Conservation (phyloP, 2,888 invertebrate species). For the Eupeodes latifasciatus region DNA sequence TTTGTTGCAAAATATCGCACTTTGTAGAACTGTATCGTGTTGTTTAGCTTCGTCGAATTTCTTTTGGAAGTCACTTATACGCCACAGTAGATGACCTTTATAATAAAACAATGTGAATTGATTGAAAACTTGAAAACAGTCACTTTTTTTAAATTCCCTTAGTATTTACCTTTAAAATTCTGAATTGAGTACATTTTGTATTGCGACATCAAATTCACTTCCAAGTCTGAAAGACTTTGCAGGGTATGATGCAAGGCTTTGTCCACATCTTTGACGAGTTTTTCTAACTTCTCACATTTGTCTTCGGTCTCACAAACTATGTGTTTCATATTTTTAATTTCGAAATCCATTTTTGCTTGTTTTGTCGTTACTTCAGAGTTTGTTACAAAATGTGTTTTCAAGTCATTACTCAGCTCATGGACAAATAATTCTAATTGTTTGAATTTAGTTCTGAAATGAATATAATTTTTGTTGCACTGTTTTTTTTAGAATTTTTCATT, state of each 20-base stretch:
- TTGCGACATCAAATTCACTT: conserved; percentile 83
- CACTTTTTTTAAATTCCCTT: too few species aligned
- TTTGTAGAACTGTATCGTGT: conserved; percentile 87
- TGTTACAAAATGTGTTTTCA: conserved; percentile 79
- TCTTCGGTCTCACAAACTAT: conserved; percentile 85
- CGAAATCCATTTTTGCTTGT: conserved; percentile 84
- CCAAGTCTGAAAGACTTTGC: conserved; percentile 84
- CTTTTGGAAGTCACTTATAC: conserved; percentile 87
- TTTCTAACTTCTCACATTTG: conserved; percentile 85
- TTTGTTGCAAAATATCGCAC: conserved; percentile 89
- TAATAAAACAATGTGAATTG: background rate
- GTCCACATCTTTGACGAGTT: conserved; percentile 83
- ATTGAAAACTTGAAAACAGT: too few species aligned
- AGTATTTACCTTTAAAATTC: conserved; percentile 81
- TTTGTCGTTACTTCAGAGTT: conserved; percentile 84
- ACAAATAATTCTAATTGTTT: conserved; percentile 80
- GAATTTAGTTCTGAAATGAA: conserved; percentile 79
- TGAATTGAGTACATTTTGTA: conserved; percentile 82
- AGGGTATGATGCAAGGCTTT: conserved; percentile 84
- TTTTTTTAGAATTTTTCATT: background rate
- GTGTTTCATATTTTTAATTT: conserved; percentile 85
- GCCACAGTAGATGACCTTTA: conserved; percentile 88
- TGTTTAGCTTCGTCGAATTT: conserved; percentile 89
- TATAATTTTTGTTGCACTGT: background rate
- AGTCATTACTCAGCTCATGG: conserved; percentile 80